Base-by-base conservation (phyloP, 2,888 invertebrate genomes). In the Chorisops tibialis region DNA sequence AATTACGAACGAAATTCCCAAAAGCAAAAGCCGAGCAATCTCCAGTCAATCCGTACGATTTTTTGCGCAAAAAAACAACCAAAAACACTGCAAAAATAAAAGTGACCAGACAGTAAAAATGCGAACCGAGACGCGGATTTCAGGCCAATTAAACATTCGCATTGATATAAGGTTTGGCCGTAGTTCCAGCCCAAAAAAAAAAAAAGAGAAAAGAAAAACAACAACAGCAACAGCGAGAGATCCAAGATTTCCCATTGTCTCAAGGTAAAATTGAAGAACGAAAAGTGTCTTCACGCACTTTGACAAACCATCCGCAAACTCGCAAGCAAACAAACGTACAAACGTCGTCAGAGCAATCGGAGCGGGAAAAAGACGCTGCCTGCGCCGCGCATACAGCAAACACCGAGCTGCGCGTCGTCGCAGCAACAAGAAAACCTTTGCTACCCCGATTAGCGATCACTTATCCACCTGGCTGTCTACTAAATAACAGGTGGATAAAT, bases 111-210 rank as follows among this genome's bases (percentile, higher is more conserved):
- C 48, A 22, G 24, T 48, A 21, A 59, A 48, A 47, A 48, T 47
- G 47, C 38, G 48, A 59, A 38, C 38, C 38, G 47, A 64, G 51
- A 47, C 47, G 19, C 64, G 64, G 64, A 64, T 62, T 64, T 64
- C 62, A 62, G 64, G 59, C 60, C 56, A 64, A 64, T 64, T 64
- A 64, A 64, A 64, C 64, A 64, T 62, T 64, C 61, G 61, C 63
- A 63, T 60, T 39, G 61, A 54, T 45, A 30, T 35, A 30, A 30
- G 56, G 35, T 14, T 6, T 35, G n/a, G 39, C 24, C 18, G n/a
- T 12, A 38, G 50, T 49, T 49, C 56, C 30, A 43, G 39, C 41
- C 47, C n/a, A n/a, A n/a, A n/a, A n/a, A n/a, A n/a, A n/a, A n/a
- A n/a, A n/a, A n/a, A n/a, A n/a, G n/a, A n/a, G n/a, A n/a, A n/a